Percentiles rank a stretch among this genome's conserved stretches.
phyloP scores from a whole-genome alignment of 2,113 vertebrate genomes.

The Cygnus buccinator region DNA sequence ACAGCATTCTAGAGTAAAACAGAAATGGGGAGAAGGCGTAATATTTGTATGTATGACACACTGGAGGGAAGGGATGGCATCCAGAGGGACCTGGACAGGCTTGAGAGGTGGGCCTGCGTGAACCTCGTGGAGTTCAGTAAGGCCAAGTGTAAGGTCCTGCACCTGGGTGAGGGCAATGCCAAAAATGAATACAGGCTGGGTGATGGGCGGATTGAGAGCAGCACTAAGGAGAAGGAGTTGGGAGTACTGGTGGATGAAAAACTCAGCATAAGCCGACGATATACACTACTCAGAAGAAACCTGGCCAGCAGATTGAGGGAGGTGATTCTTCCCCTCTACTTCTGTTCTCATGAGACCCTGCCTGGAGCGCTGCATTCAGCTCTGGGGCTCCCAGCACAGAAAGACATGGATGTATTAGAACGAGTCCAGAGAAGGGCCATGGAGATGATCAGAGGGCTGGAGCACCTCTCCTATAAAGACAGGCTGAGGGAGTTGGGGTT shows the following conservation, averaged over 20 bases:
- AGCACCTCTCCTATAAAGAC: not conserved
- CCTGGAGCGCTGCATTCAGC: not conserved
- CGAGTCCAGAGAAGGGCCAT: not conserved
- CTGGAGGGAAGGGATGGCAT: not conserved
- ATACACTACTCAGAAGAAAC: not conserved
- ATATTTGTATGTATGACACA: not conserved
- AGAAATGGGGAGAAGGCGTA: not conserved
- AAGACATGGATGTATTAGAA: not conserved
- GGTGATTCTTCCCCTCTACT: not conserved
- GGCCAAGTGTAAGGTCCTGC: not conserved
- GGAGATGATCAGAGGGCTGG: not conserved
- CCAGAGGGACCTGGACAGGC: not conserved
- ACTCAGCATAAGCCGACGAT: not conserved
- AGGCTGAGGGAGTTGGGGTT: not conserved
- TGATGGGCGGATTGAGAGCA: not conserved
- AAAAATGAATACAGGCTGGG: not conserved
- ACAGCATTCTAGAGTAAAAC: not conserved
- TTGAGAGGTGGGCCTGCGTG: not conserved
- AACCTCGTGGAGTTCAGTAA: not conserved
- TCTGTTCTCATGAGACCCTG: not conserved
- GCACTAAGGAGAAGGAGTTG: not conserved
- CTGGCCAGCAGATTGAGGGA: not conserved
- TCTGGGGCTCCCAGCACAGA: not conserved
- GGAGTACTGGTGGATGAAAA: not conserved
- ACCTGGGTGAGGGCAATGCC: not conserved